phyloP scores from a whole-genome alignment of 2,113 vertebrate genomes.

The Nothobranchius kuhntae region DNA sequence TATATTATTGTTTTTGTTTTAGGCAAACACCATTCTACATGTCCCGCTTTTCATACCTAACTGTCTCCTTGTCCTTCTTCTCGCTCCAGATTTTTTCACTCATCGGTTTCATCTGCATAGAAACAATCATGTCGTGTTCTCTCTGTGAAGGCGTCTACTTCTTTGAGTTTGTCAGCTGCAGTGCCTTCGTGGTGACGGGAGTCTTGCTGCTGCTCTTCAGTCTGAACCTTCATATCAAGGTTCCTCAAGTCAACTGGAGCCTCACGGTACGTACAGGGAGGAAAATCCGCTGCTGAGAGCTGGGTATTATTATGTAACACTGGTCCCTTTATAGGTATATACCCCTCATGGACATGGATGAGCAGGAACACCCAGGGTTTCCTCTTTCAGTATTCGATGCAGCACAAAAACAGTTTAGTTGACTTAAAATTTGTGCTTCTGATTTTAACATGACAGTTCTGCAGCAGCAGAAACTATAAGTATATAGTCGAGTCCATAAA shows the following conservation, averaged over 20 bases:
- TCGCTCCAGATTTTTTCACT: constrained; percentile 84
- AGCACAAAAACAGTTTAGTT: too few relatives aligned
- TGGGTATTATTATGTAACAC: too few relatives aligned
- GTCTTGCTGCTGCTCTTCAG: constrained; percentile 92
- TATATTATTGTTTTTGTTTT: not conserved
- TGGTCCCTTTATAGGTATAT: too few relatives aligned
- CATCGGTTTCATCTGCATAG: constrained; percentile 94
- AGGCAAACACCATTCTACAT: not conserved
- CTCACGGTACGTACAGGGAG: constrained; percentile 83
- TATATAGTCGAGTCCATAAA: too few relatives aligned
- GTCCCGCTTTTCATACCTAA: not conserved
- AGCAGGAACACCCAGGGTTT: too few relatives aligned
- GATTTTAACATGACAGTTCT: too few relatives aligned
- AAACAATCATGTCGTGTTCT: constrained; percentile 94
- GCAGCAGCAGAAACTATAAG: too few relatives aligned
- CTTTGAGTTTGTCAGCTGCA: constrained; percentile 99
- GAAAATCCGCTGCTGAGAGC: too few relatives aligned
- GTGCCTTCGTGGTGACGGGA: constrained; percentile 90
- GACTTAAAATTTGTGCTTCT: too few relatives aligned
- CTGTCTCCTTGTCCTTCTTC: not conserved
- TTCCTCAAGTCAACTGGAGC: constrained; percentile 96
- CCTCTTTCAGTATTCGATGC: too few relatives aligned
- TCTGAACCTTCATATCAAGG: constrained; percentile 89
- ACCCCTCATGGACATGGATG: too few relatives aligned
- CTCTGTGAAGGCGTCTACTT: constrained; percentile 96